Percentiles rank a stretch among this genome's conserved stretches.
phyloP scores from a whole-genome alignment of 2,888 invertebrate species.

The Andricus quercusramuli region DNA sequence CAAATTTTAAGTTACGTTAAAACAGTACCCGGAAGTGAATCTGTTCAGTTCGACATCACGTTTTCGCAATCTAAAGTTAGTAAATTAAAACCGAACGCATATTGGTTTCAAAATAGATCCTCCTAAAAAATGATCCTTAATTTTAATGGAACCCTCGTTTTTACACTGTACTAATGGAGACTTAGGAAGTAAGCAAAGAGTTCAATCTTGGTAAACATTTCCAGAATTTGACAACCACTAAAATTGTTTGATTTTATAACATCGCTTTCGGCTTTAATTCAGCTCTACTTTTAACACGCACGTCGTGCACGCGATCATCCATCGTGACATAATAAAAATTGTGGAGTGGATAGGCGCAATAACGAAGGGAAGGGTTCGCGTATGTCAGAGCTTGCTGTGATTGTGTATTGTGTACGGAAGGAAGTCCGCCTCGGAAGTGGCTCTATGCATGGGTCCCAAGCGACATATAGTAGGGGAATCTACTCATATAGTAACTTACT shows the following conservation, averaged over 20 bases:
- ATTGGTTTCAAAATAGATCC: too few relatives aligned
- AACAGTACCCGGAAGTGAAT: too few relatives aligned
- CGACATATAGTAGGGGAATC: slow-evolving; percentile 41
- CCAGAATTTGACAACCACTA: background rate
- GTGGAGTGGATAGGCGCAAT: slow-evolving; percentile 45
- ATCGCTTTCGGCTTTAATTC: background rate
- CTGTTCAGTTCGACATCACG: too few relatives aligned
- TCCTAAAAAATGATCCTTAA: too few relatives aligned
- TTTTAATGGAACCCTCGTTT: too few relatives aligned
- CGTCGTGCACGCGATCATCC: slow-evolving; percentile 46
- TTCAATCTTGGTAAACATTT: too few relatives aligned
- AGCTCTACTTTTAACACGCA: slow-evolving; percentile 1
- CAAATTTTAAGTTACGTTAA: too few relatives aligned
- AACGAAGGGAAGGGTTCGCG: slow-evolving; percentile 49
- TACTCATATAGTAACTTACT: slow-evolving; percentile 8
- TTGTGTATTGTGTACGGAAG: slow-evolving; percentile 51
- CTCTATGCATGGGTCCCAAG: slow-evolving; percentile 51
- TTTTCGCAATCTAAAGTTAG: too few relatives aligned
- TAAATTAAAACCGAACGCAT: too few relatives aligned
- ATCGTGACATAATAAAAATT: slow-evolving; percentile 26
- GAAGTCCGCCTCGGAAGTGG: slow-evolving; percentile 59
- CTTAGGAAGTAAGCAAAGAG: too few relatives aligned
- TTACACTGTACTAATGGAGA: too few relatives aligned
- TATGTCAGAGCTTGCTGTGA: slow-evolving; percentile 39
- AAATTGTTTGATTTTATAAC: background rate